phyloP scores from a whole-genome alignment of 2,797 vertebrate species.

The Phrynocephalus forsythii region DNA sequence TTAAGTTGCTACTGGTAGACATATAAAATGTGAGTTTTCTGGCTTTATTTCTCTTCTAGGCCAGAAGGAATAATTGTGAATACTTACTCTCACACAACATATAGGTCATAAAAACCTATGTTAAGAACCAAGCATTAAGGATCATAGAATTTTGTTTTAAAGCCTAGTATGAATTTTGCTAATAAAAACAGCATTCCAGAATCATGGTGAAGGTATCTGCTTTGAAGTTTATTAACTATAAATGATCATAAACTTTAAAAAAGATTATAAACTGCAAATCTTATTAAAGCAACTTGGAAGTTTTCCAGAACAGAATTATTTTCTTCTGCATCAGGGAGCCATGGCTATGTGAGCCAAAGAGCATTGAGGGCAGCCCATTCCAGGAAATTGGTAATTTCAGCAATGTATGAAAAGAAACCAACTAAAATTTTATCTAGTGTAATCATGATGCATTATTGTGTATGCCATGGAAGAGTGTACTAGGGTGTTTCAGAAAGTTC shows the following conservation, averaged over 20 bases:
- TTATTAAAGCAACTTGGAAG: slow-evolving; percentile 50
- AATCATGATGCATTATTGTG: slow-evolving; percentile 20
- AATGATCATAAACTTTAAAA: slow-evolving; percentile 37
- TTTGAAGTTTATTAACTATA: slow-evolving; percentile 42
- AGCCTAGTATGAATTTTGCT: slow-evolving; percentile 7
- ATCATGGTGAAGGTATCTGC: slow-evolving; percentile 3
- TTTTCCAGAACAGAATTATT: slow-evolving; percentile 18
- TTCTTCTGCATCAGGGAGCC: background rate
- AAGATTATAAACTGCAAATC: slow-evolving; percentile 49
- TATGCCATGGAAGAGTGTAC: slow-evolving; percentile 30
- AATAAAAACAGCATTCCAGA: slow-evolving; percentile 11
- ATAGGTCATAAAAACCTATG: slow-evolving; percentile 12
- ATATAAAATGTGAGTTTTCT: slow-evolving; percentile 28
- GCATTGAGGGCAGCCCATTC: slow-evolving; percentile 1
- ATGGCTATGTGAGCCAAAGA: background rate
- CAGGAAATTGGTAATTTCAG: slow-evolving; percentile 18
- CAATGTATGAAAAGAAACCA: background rate
- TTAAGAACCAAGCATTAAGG: slow-evolving; percentile 9
- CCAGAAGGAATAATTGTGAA: slow-evolving; percentile 9
- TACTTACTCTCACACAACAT: background rate
- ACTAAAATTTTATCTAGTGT: slow-evolving; percentile 1
- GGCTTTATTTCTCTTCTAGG: slow-evolving; percentile 23
- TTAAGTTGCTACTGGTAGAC: slow-evolving; percentile 17
- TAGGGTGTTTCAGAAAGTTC: slow-evolving; percentile 42
- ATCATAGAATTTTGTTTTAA: background rate